These are phyloP conservation scores for Colletes latitarsis DNA, from an alignment of 1,140 invertebrate genomes.

Conservation along the genomic window DNA sequence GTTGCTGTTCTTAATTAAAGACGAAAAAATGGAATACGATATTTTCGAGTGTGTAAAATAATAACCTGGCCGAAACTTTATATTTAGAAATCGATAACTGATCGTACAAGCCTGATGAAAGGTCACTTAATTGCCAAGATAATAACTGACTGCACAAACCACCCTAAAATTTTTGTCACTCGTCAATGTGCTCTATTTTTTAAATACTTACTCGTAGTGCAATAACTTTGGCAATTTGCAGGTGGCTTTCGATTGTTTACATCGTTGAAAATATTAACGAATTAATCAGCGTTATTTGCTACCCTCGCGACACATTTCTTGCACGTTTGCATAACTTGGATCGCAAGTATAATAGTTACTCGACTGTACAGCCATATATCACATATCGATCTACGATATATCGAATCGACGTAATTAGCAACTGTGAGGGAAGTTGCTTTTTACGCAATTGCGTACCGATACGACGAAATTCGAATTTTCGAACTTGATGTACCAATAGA, in stretches of 20 bases:
- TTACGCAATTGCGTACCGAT: background rate
- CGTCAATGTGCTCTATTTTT: too few species aligned
- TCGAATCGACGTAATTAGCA: constrained; percentile 10
- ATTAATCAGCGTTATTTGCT: background rate
- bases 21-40: too few species aligned
- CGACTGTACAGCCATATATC: constrained; percentile 50
- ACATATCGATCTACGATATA: constrained; percentile 32
- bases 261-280: too few species aligned
- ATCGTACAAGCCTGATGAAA: background rate
- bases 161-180: too few species aligned
- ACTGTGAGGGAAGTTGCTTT: background rate
- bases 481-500: background rate
- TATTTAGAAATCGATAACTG: constrained; percentile 20
- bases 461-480: background rate
- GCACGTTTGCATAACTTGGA: background rate
- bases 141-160: too few species aligned
- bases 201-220: too few species aligned
- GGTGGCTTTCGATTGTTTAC: too few species aligned
- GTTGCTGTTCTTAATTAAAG: too few species aligned
- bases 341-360: background rate
- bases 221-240: background rate
- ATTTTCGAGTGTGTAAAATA: too few species aligned
- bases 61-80: too few species aligned
- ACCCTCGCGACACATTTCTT: background rate
- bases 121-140: too few species aligned